phyloP scores from a whole-genome alignment of 2,113 vertebrate species.

The Sinocyclocheilus anophthalmus region DNA sequence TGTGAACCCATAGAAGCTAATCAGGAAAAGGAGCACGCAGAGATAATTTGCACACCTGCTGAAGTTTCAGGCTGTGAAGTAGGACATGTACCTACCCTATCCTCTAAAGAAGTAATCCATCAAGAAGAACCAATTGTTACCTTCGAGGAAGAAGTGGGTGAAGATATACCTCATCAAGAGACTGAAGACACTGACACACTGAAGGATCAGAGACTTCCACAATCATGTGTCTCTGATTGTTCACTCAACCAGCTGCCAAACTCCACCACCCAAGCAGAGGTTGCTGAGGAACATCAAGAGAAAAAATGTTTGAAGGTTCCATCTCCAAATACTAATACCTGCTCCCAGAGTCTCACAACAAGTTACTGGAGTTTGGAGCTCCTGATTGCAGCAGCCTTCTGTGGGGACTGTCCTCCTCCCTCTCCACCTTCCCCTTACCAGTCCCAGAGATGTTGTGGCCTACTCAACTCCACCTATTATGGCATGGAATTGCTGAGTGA shows the following conservation, averaged over 20 bases:
- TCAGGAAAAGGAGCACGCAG: constrained; percentile 44
- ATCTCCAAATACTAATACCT: constrained; percentile 35
- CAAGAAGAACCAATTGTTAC: constrained; percentile 66
- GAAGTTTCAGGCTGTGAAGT: constrained; percentile 65
- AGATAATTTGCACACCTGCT: constrained; percentile 64
- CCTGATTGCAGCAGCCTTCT: constrained; percentile 87
- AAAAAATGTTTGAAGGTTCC: not conserved
- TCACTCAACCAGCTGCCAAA: constrained; percentile 11
- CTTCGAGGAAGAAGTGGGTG: constrained; percentile 61
- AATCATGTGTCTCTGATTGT: constrained; percentile 25
- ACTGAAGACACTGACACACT: constrained; percentile 58
- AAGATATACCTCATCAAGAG: constrained; percentile 59
- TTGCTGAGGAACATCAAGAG: not conserved
- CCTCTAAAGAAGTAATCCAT: constrained; percentile 60
- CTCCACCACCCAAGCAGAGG: not conserved
- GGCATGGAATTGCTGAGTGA: constrained; percentile 94
- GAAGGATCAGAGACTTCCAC: constrained; percentile 29
- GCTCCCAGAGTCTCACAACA: constrained; percentile 62
- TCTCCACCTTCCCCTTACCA: constrained; percentile 61
- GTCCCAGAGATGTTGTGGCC: constrained; percentile 53
- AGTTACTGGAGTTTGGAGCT: constrained; percentile 87
- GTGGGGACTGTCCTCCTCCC: constrained; percentile 79
- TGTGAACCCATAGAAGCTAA: constrained; percentile 51
- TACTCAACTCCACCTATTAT: constrained; percentile 75
- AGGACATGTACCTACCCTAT: constrained; percentile 62